Evolutionary conservation across 1,140 invertebrate genomes (phyloP), one percentile per base, ranked within the genome.

Genomic region (Nymphalis io): DNA sequence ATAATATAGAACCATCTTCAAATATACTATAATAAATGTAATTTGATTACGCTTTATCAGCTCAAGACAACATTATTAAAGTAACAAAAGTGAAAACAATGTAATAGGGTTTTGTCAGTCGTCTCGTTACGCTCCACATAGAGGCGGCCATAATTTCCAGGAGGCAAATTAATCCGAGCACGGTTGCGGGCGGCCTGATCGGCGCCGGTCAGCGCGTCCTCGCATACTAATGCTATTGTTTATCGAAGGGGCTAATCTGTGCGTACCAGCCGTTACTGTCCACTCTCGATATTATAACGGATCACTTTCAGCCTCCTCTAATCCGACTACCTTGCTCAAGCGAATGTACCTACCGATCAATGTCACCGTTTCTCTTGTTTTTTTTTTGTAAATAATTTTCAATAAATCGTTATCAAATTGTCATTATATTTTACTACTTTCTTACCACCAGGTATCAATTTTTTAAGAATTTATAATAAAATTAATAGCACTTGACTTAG

Each of bases 161-260:
- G 76, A 88, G 87, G 83, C 85, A 89, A 88, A 90, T 90, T 90
- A 90, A 90, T 90, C 87, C 85, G 83, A 79, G 83, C 84, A 88
- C 84, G n/a, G n/a, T n/a, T n/a, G n/a, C n/a, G 84, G 81, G 75
- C 80, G 84, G 79, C 65, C 81, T 84, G 86, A 89, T 88, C 89
- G 87, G 80, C 85, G 84, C 74, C 86, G 88, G 87, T 85, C 89
- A 87, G 81, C 82, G 87, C 86, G 84, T 83, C 83, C 88, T 85
- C 86, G 89, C 87, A 91, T 91, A 91, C 89, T 89, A 91, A 91
- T 91, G 84, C 89, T 89, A 87, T 91, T 91, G 89, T 91, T 91
- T 91, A 91, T 91, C 89, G 87, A 88, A 88, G 83, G 86, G 85
- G 83, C 87, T 91, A 91, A 91, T 91, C 89, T 91, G 81, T 85